Evolutionary conservation across 2,113 vertebrate genomes (phyloP).

Genomic region (Pampusana beccarii): DNA sequence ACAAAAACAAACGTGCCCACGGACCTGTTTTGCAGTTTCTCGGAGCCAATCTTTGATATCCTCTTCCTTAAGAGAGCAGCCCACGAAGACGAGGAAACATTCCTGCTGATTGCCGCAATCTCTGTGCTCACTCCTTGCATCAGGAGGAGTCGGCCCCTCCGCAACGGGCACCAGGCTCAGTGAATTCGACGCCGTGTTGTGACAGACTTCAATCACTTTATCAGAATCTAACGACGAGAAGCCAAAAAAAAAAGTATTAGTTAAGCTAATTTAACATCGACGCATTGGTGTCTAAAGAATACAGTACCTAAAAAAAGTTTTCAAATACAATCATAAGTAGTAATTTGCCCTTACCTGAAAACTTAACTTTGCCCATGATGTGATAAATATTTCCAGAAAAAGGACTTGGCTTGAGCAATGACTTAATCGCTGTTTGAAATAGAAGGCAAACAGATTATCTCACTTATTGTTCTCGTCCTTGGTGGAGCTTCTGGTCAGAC

Average conservation of each 20-base stretch:
- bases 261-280: neutral
- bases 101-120: conserved; percentile 65
- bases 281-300: neutral
- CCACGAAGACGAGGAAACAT: conserved; percentile 87
- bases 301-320: neutral
- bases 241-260: neutral
- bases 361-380: conserved; percentile 88
- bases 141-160: conserved; percentile 66
- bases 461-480: neutral
- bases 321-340: neutral
- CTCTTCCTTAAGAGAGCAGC: conserved; percentile 88
- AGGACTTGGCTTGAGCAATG: conserved; percentile 83
- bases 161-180: conserved; percentile 79
- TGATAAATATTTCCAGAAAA: conserved; percentile 94
- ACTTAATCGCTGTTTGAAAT: conserved; percentile 82
- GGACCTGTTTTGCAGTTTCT: conserved; percentile 90
- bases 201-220: conserved; percentile 85
- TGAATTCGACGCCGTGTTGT: conserved; percentile 83
- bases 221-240: conserved; percentile 79
- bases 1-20: neutral
- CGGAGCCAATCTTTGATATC: conserved; percentile 93
- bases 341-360: conserved; percentile 83
- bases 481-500: neutral
- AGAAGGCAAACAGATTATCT: conserved; percentile 27
- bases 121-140: conserved; percentile 51